Evolutionary conservation across 1,140 invertebrate species (phyloP), one percentile per base, ranked within the genome.

Genomic region (Phortica variegata): DNA sequence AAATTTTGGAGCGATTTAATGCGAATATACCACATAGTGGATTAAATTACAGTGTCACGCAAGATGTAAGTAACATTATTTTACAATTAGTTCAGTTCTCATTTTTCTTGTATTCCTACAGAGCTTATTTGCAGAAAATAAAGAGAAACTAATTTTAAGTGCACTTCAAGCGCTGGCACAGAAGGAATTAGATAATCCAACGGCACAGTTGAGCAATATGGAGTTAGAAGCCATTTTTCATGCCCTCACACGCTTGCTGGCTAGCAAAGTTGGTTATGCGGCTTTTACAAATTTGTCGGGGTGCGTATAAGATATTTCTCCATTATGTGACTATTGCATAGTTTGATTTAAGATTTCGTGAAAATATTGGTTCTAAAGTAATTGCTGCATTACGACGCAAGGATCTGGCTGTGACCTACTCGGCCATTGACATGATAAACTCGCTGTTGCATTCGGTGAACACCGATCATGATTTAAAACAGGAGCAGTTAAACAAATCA

Each of bases 371-470:
- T 17, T 79, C 84, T 31, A 93, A 94, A 75, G 86, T 98, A 17
- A 91, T 97, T 2, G 85, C 87, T 59, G 91, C 95, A n/a, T 77
- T 99, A 49, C 90, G 93, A 48, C 81, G 88, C 55, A 89, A 94
- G 60, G 85, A 94, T 75, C 85, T 89, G 61, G 93, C 89, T 16
- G 89, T 98, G 12, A 92, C 93, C 17, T 93, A 99, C 80, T 91
- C 95, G 6, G 95, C 94, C 9, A 85, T 99, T 49, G 97, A 99
- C 79, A 95, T 97, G 80, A 85, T 99, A 41, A 96, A 93, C 79
- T 93, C 96, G 20, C 81, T 99, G 9, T 96, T 99, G 91, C 95
- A 98, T 79, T 97, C 97, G 1, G 98, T 99, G 91, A 96, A 99
- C 77, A 87, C 93, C 58, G 92, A 98, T 75, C 96, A 94, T 75